A percentile compares a stretch with the other conserved stretches of the same genome.
Conservation (phyloP, 2,888 invertebrate species). For the Caenorhabditis macrosperma region DNA sequence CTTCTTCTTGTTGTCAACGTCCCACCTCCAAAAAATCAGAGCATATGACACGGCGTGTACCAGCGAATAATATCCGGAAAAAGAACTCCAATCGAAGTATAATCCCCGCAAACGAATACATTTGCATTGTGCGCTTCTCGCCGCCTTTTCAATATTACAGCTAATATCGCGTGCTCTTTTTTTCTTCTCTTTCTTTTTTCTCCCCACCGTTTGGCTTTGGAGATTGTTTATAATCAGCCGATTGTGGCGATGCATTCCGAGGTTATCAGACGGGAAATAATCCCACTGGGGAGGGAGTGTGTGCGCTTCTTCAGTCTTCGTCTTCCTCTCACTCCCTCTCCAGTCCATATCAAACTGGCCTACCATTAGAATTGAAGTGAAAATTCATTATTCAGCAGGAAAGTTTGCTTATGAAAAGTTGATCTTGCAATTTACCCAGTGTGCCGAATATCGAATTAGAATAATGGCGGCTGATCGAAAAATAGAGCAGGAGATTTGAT, state of each 20-base stretch:
- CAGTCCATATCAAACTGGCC: too few relatives aligned
- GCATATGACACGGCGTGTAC: background rate
- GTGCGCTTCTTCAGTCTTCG: background rate
- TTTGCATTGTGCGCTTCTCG: background rate
- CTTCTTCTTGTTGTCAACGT: background rate
- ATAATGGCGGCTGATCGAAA: too few relatives aligned
- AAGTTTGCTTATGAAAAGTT: too few relatives aligned
- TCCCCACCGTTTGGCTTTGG: background rate
- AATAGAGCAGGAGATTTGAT: too few relatives aligned
- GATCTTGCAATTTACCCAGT: too few relatives aligned
- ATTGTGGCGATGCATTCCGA: background rate
- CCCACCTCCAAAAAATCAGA: background rate
- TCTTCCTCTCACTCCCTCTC: too few relatives aligned
- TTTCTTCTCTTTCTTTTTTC: too few relatives aligned
- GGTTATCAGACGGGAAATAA: too few relatives aligned
- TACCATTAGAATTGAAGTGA: too few relatives aligned
- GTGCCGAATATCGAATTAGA: too few relatives aligned
- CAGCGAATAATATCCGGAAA: conserved; percentile 23
- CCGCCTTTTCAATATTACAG: background rate
- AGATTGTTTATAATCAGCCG: background rate
- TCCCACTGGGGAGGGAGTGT: too few relatives aligned
- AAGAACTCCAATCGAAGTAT: conserved; percentile 22
- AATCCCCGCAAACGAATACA: conserved; percentile 1
- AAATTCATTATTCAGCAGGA: too few relatives aligned
- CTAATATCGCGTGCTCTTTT: background rate